phyloP scores from a whole-genome alignment of 1,140 invertebrate genomes.

The Pinna nobilis region DNA sequence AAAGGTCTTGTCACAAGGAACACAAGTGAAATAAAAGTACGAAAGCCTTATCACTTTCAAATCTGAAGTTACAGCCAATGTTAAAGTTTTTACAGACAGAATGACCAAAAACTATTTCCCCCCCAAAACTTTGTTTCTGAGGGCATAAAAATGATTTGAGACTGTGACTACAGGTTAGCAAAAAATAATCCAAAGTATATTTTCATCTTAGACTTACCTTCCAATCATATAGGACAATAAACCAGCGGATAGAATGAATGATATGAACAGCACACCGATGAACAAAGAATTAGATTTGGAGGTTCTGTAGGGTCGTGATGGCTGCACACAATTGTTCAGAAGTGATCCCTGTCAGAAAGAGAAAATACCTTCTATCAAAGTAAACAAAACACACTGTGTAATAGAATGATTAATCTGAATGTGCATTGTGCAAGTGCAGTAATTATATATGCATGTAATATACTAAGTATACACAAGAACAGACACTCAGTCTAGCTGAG shows the following conservation, averaged over 20 bases:
- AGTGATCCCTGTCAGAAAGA: slow-evolving; percentile 63
- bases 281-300: slow-evolving; percentile 89
- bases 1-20: no score
- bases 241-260: slow-evolving; percentile 82
- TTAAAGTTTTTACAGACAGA: no score
- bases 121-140: no score
- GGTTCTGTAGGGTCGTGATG: slow-evolving; percentile 85
- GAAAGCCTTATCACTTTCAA: no score
- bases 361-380: neutral
- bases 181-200: neutral
- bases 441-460: neutral
- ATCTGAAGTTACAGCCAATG: no score
- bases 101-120: no score
- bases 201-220: slow-evolving; percentile 71
- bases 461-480: neutral
- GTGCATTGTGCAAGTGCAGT: no score
- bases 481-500: neutral
- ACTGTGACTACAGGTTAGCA: neutral
- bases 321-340: slow-evolving; percentile 76
- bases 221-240: slow-evolving; percentile 85
- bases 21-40: no score
- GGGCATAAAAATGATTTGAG: no score
- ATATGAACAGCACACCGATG: slow-evolving; percentile 86
- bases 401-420: no score
- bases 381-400: no score